phyloP scores from a whole-genome alignment of 2,797 vertebrate species.

The Dermochelys coriacea region DNA sequence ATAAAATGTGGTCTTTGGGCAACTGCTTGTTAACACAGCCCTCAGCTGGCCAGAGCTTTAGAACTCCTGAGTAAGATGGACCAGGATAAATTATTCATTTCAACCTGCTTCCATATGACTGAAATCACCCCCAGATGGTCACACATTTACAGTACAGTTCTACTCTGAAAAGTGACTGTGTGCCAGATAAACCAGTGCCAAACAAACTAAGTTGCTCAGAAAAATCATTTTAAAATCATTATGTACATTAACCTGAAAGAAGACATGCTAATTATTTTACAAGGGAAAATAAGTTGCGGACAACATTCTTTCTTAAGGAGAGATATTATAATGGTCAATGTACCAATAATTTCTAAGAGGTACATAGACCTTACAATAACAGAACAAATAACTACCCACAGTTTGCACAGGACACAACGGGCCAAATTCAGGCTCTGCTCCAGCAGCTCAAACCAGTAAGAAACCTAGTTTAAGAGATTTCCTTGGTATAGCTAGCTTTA shows the following conservation, averaged over 20 bases:
- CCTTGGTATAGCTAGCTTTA: rapidly evolving
- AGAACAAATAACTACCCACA: background rate
- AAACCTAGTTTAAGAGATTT: background rate
- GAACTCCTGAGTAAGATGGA: background rate
- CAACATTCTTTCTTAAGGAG: background rate
- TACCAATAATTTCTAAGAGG: background rate
- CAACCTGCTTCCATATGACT: background rate
- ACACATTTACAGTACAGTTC: background rate
- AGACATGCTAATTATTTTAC: background rate
- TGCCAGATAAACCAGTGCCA: background rate
- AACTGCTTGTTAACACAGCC: background rate
- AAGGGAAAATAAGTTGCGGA: background rate
- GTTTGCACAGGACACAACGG: rapidly evolving
- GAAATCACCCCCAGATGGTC: background rate
- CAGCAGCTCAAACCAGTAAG: background rate
- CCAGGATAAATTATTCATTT: background rate
- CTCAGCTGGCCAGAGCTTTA: background rate
- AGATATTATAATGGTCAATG: rapidly evolving
- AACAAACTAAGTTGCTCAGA: background rate
- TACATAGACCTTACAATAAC: background rate
- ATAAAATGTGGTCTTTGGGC: background rate
- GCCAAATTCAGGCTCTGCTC: background rate
- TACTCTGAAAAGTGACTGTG: background rate
- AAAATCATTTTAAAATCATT: background rate
- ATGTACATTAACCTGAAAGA: background rate